These are phyloP conservation scores for Zosterops hypoxanthus DNA, from an alignment of 2,113 vertebrate genomes.

Conservation along the genomic window DNA sequence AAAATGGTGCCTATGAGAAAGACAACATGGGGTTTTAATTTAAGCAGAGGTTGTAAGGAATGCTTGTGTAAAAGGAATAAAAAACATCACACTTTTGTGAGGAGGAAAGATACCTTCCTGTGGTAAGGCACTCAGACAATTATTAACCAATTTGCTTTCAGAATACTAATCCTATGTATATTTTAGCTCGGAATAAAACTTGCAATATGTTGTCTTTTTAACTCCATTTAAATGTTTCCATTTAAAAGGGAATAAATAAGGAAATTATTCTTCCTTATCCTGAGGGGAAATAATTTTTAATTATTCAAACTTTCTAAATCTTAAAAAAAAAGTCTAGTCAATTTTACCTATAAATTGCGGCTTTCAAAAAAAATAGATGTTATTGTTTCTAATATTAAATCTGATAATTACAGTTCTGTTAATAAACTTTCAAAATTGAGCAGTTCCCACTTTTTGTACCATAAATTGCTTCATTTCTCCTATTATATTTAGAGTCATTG, in stretches of 20 bases:
- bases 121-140: not conserved
- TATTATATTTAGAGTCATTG: constrained; percentile 4
- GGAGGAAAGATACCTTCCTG: not conserved
- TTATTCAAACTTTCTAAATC: not conserved
- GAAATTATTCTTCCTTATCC: not conserved
- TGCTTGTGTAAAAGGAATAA: not conserved
- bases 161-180: not conserved
- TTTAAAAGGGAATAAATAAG: not conserved
- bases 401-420: not conserved
- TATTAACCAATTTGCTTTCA: not conserved
- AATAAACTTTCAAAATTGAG: constrained; percentile 11
- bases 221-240: not conserved
- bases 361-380: not conserved
- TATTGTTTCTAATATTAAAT: not conserved
- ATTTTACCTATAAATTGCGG: not conserved
- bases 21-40: not conserved
- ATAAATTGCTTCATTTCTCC: not conserved
- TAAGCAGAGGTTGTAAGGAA: not conserved
- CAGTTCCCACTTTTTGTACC: not conserved
- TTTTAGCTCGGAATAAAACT: not conserved
- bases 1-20: not conserved
- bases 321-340: not conserved
- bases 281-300: not conserved
- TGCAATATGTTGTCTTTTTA: not conserved
- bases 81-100: not conserved